Evolutionary conservation across 2,888 invertebrate species (phyloP), one percentile per base, ranked within the genome.

Genomic region (Scelioninae gen. 2): DNA sequence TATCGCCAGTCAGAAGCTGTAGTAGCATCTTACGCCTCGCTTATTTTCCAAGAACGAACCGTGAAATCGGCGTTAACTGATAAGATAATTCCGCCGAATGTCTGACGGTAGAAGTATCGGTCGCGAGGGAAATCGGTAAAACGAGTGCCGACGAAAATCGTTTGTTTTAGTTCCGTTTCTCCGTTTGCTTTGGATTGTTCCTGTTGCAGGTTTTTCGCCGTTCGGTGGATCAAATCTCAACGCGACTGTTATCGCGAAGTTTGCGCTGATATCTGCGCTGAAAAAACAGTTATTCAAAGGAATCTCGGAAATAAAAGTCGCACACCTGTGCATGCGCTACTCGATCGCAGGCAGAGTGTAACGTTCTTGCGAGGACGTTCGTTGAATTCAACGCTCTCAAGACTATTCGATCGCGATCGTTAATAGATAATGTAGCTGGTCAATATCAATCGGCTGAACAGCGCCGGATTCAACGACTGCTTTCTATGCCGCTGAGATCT

Each of bases 1-100:
- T 78, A 79, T 76, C 81, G 81, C 82, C 78, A 77, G 73, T 77
- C 78, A 68, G 77, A 67, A 76, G 75, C 45, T 73, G 76, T 70
- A 57, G 73, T 75, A 73, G 75, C 58, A 19, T 55, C 53, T 25
- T 35, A 46, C 22, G 35, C 48, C 16, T 50, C 41, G 52, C 55
- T 55, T 39, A 18, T 33, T 68, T 53, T 41, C 53, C 19, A 48
- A 58, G 58, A 74, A 67, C 39, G 28, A 69, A 43, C 46, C 25
- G 55, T 64, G 28, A 48, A 46, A 69, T 39, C 33, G 2, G 25
- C 6, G 10, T 19, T 9, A 52, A 10, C 31, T 65, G 71, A 67
- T 69, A 69, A 46, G 16, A 4, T 52, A 18, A 43, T 7, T 43
- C 19, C n/a, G 11, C 22, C 19, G 43, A 3, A 18, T n/a, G 19